These are phyloP conservation scores for Tricholaema leucomelas DNA, from an alignment of 2,113 vertebrate species.

Conservation along the genomic window DNA sequence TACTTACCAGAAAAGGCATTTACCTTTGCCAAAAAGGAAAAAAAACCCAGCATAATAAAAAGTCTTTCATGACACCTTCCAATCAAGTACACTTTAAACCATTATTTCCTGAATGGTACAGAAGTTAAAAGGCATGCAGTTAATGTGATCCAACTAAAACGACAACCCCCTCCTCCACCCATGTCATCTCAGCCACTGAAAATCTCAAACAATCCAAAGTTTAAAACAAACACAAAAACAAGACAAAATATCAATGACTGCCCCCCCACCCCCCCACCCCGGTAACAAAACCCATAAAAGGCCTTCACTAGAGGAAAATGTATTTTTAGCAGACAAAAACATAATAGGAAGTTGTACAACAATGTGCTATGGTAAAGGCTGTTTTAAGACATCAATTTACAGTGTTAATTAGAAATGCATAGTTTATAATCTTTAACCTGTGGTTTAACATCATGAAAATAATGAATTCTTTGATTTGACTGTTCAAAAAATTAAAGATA, in stretches of 20 bases:
- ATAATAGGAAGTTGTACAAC: neutral
- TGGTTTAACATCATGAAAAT: neutral
- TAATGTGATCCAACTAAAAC: neutral
- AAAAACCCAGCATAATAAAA: neutral
- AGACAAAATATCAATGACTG: neutral
- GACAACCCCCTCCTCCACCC: neutral
- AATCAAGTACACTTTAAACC: conserved; percentile 14
- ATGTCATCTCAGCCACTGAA: neutral
- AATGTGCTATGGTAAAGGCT: neutral
- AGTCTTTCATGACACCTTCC: conserved; percentile 13
- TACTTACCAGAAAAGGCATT: conserved; percentile 53
- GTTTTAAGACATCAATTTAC: neutral
- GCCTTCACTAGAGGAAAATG: neutral
- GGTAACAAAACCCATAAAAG: neutral
- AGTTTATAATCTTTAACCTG: neutral
- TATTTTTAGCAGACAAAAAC: neutral
- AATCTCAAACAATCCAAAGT: neutral
- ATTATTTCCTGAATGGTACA: conserved; percentile 4
- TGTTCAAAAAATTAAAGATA: neutral
- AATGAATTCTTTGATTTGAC: neutral
- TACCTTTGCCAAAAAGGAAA: neutral
- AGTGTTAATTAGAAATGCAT: neutral
- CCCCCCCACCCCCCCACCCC: too few relatives aligned
- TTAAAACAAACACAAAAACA: neutral
- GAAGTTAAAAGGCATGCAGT: conserved; percentile 2